These are phyloP conservation scores for Eilema sororculum DNA, from an alignment of 2,888 invertebrate genomes.

Conservation along the genomic window DNA sequence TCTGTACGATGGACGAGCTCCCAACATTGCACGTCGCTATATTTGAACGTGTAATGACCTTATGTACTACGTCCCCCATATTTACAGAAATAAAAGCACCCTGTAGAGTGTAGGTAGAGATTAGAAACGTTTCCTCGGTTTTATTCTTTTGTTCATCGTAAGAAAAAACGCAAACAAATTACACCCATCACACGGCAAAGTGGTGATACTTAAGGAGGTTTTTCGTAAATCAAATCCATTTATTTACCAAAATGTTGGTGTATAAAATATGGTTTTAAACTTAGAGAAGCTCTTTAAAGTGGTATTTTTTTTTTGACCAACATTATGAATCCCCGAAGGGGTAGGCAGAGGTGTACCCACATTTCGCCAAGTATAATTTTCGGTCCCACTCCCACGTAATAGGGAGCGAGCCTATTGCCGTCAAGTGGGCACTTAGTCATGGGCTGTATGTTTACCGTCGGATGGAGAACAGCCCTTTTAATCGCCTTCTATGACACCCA, in stretches of 20 bases:
- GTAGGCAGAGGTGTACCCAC: too few relatives aligned
- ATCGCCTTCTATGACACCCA: too few relatives aligned
- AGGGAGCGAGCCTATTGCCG: too few relatives aligned
- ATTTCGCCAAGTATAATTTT: too few relatives aligned
- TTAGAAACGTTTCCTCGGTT: background rate
- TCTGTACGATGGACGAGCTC: background rate
- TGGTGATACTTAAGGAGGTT: slow-evolving; percentile 2
- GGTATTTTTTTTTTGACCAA: too few relatives aligned
- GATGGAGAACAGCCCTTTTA: too few relatives aligned
- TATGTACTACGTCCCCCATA: background rate
- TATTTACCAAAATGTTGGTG: background rate
- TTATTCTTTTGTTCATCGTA: background rate
- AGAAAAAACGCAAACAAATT: slow-evolving; percentile 6
- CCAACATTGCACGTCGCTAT: background rate
- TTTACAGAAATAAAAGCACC: background rate
- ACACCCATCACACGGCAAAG: background rate
- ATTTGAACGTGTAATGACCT: slow-evolving; percentile 2
- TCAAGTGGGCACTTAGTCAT: too few relatives aligned
- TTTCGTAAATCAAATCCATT: slow-evolving; percentile 2
- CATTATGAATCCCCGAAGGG: too few relatives aligned
- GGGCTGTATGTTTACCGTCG: too few relatives aligned
- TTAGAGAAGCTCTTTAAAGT: background rate
- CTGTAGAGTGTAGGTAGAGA: background rate
- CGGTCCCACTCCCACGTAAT: too few relatives aligned
- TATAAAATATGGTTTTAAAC: background rate